Evolutionary conservation across 2,113 vertebrate species (phyloP).

Genomic region (Canis aureus): DNA sequence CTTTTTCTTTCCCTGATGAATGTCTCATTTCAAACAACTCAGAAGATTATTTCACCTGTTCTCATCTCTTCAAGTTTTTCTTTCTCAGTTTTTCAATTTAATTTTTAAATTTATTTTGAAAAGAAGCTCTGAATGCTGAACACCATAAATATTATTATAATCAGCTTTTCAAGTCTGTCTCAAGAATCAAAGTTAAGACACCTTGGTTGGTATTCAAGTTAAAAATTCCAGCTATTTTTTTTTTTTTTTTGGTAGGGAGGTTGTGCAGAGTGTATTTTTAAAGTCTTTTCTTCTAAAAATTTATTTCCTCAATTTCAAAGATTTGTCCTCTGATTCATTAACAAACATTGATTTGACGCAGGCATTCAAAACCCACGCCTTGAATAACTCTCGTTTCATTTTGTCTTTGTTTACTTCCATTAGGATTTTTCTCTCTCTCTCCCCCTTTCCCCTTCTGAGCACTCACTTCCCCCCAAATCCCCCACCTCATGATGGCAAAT

Average conservation of each 20-base stretch:
- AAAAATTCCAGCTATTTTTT: constrained; percentile 22
- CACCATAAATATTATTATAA: not conserved
- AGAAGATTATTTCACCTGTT: not conserved
- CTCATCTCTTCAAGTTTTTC: constrained; percentile 24
- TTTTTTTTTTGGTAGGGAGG: not conserved
- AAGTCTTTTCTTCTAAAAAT: not conserved
- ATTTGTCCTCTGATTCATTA: not conserved
- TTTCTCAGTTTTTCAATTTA: not conserved
- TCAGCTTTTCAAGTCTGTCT: not conserved
- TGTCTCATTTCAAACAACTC: not conserved
- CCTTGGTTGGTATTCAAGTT: not conserved
- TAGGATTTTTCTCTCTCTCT: not conserved
- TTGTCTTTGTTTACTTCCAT: constrained; percentile 62
- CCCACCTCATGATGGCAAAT: constrained; percentile 39
- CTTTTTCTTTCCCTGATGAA: not conserved
- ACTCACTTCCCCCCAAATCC: not conserved
- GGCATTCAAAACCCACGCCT: constrained; percentile 53
- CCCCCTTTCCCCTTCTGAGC: not conserved
- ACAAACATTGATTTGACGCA: constrained; percentile 40
- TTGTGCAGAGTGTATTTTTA: not conserved
- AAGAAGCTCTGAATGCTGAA: not conserved
- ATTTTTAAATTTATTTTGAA: constrained; percentile 64
- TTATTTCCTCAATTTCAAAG: constrained; percentile 51
- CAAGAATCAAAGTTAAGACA: not conserved
- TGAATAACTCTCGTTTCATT: constrained; percentile 34